These are phyloP conservation scores for Napeogenes sylphis DNA, from an alignment of 2,888 invertebrate genomes.

Conservation along the genomic window DNA sequence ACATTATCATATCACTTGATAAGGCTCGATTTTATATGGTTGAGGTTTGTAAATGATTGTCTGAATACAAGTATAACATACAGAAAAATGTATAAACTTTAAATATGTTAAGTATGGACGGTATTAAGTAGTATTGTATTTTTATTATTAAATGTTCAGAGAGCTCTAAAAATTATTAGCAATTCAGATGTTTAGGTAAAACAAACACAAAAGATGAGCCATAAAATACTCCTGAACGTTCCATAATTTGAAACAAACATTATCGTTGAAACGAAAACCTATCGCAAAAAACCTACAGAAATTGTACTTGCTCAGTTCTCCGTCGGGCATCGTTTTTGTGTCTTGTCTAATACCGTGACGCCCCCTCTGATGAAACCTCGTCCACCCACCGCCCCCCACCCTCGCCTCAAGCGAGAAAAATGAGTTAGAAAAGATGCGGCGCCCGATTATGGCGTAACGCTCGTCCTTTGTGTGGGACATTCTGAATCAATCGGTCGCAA, in stretches of 20 bases:
- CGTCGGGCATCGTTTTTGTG: conserved; percentile 72
- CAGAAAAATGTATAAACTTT: no score
- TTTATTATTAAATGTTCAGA: no score
- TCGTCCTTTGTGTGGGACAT: conserved; percentile 64
- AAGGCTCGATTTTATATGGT: no score
- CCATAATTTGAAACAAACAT: conserved; percentile 28
- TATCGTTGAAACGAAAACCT: conserved; percentile 33
- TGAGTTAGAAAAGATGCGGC: conserved; percentile 78
- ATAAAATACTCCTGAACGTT: conserved; percentile 7
- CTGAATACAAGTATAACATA: no score
- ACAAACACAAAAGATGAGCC: conserved; percentile 6
- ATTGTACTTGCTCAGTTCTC: conserved; percentile 68
- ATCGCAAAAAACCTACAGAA: conserved; percentile 58
- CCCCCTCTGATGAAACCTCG: conserved; percentile 65
- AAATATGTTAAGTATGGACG: no score
- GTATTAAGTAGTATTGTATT: no score
- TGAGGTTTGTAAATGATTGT: no score
- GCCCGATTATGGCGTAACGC: conserved; percentile 72
- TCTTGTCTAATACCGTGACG: conserved; percentile 77
- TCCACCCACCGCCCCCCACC: conserved; percentile 41
- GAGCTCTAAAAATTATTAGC: no score
- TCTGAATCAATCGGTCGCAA: conserved; percentile 64
- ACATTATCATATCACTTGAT: no score
- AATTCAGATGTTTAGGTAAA: no score
- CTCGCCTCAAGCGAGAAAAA: conserved; percentile 72